Percentiles rank a stretch among this genome's conserved stretches.
Conservation (phyloP, 92 coral and sea anemone species). For the Metridium senile region DNA sequence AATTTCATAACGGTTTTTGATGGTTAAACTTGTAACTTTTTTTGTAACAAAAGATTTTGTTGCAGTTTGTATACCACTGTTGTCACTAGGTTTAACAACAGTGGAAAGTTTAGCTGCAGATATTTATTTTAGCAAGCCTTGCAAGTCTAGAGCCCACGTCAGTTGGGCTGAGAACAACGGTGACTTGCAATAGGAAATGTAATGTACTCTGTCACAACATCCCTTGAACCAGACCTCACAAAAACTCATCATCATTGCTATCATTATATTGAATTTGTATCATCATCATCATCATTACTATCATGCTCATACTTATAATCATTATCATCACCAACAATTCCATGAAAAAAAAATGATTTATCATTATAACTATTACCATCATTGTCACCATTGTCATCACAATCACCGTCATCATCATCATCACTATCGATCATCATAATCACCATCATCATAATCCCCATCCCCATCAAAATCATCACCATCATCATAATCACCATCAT, state of each 20-base stretch:
- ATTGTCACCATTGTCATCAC: neutral
- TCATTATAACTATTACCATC: no score
- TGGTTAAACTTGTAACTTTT: no score
- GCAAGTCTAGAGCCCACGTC: slow-evolving; percentile 15
- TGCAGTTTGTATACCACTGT: slow-evolving; percentile 6
- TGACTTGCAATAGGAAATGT: slow-evolving; percentile 29
- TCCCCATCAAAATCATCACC: neutral
- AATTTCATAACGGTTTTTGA: no score
- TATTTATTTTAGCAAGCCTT: slow-evolving; percentile 25
- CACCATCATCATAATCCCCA: neutral
- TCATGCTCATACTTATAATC: neutral
- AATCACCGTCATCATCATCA: neutral
- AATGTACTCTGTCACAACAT: no score
- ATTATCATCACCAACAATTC: neutral
- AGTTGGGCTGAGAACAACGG: slow-evolving; percentile 11
- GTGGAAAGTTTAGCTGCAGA: slow-evolving; percentile 26
- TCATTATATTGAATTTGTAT: no score
- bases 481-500: neutral
- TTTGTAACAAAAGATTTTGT: neutral
- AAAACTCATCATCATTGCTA: no score
- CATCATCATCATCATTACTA: no score
- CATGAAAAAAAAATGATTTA: no score
- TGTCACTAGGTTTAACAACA: neutral
- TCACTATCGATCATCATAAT: no score
- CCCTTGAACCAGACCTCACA: no score